These are phyloP conservation scores for Oostethus manadensis DNA, from an alignment of 2,113 vertebrate genomes.

Conservation along the genomic window DNA sequence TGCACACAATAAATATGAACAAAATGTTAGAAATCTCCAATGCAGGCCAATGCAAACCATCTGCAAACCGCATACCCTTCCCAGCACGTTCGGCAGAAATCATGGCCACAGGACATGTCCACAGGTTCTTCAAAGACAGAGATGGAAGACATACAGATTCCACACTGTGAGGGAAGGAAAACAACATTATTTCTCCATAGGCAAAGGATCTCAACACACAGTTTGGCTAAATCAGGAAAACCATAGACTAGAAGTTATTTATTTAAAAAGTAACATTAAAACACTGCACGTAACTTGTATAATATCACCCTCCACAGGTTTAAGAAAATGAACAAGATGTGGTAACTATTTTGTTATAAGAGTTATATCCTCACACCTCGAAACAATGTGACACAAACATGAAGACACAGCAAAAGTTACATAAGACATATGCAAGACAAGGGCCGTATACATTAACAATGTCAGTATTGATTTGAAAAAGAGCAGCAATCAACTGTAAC, in stretches of 20 bases:
- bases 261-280: constrained; percentile 1
- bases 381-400: constrained; percentile 14
- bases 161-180: constrained; percentile 77
- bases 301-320: background rate
- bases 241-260: background rate
- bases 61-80: constrained; percentile 81
- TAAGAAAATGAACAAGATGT: constrained; percentile 6
- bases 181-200: background rate
- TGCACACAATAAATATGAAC: constrained; percentile 2
- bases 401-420: constrained; percentile 21
- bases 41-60: background rate
- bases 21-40: background rate
- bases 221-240: background rate
- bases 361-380: constrained; percentile 25
- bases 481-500: constrained; percentile 49
- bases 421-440: constrained; percentile 34
- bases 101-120: constrained; percentile 94
- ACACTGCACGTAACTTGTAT: constrained; percentile 5
- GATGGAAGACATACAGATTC: constrained; percentile 94
- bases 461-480: constrained; percentile 50
- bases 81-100: constrained; percentile 97
- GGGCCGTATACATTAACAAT: constrained; percentile 46
- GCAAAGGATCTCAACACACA: background rate
- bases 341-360: constrained; percentile 7
- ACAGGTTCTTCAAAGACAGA: constrained; percentile 94